Percentiles rank a stretch among this genome's conserved stretches.
Evolutionary conservation across 2,888 invertebrate species (phyloP).

Genomic region (Pterostichus madidus): DNA sequence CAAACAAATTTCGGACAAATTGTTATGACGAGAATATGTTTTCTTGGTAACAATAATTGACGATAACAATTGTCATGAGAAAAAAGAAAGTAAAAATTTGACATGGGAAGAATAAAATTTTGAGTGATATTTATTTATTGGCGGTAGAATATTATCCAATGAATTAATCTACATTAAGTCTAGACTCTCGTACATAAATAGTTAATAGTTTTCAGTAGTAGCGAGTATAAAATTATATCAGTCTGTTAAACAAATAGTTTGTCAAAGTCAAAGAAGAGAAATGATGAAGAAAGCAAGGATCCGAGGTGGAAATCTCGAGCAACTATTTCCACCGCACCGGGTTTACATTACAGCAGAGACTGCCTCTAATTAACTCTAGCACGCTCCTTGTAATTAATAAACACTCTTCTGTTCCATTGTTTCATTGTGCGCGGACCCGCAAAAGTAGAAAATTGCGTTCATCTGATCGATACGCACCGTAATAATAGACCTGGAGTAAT

Average conservation of each 20-base stretch:
- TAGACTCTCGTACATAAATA: slow-evolving; percentile 8
- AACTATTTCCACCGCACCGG: slow-evolving; percentile 37
- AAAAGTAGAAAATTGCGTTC: slow-evolving; percentile 63
- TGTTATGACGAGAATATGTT: no score
- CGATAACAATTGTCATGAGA: no score
- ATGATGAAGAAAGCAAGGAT: slow-evolving; percentile 25
- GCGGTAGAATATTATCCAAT: no score
- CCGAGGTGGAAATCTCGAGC: slow-evolving; percentile 34
- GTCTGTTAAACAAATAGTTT: slow-evolving; percentile 26
- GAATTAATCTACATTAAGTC: neutral
- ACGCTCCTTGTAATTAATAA: slow-evolving; percentile 62
- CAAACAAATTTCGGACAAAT: no score
- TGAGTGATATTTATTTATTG: no score
- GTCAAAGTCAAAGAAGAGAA: slow-evolving; percentile 25
- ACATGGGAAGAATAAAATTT: no score
- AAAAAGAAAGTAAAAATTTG: no score
- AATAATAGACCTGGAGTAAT: slow-evolving; percentile 42
- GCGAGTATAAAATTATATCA: slow-evolving; percentile 26
- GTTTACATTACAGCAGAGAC: slow-evolving; percentile 48
- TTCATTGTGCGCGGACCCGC: slow-evolving; percentile 58
- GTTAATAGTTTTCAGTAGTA: slow-evolving; percentile 6
- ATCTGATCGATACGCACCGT: slow-evolving; percentile 47
- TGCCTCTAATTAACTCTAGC: slow-evolving; percentile 60
- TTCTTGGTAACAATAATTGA: no score
- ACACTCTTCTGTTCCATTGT: slow-evolving; percentile 62